These are phyloP conservation scores for Melipona quadrifasciata DNA, from an alignment of 1,140 invertebrate species.

Conservation along the genomic window DNA sequence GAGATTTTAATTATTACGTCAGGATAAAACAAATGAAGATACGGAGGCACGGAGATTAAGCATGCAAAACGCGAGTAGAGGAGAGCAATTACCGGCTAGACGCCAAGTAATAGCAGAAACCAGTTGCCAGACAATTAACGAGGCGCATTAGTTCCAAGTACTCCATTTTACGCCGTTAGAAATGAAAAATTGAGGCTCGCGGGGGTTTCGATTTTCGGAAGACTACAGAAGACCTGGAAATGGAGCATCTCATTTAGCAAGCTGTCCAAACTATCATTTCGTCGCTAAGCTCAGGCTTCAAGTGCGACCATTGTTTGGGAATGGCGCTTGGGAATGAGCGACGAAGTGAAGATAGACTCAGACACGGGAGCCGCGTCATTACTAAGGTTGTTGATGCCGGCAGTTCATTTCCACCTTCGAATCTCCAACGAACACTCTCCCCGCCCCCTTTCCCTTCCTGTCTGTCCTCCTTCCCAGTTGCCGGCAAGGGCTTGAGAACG, in stretches of 20 bases:
- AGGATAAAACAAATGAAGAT: neutral
- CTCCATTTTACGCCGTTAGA: slow-evolving; percentile 47
- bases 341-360: slow-evolving; percentile 70
- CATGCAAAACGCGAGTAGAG: neutral
- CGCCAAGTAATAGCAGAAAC: slow-evolving; percentile 35
- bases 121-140: slow-evolving; percentile 52
- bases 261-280: slow-evolving; percentile 75
- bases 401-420: slow-evolving; percentile 75
- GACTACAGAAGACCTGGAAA: slow-evolving; percentile 58
- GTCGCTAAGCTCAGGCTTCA: slow-evolving; percentile 69
- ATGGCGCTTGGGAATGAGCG: slow-evolving; percentile 71
- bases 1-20: neutral
- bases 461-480: slow-evolving; percentile 62
- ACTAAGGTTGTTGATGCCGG: slow-evolving; percentile 75
- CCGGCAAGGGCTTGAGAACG: slow-evolving; percentile 60
- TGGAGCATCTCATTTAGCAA: slow-evolving; percentile 73
- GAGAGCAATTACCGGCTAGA: slow-evolving; percentile 26
- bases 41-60: neutral
- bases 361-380: slow-evolving; percentile 71
- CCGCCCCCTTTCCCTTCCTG: slow-evolving; percentile 52
- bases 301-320: slow-evolving; percentile 75
- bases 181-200: slow-evolving; percentile 61
- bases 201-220: slow-evolving; percentile 64
- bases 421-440: slow-evolving; percentile 69
- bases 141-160: slow-evolving; percentile 41